These are phyloP conservation scores for Gadopsis marmoratus DNA, from an alignment of 2,797 vertebrate species.

Conservation along the genomic window DNA sequence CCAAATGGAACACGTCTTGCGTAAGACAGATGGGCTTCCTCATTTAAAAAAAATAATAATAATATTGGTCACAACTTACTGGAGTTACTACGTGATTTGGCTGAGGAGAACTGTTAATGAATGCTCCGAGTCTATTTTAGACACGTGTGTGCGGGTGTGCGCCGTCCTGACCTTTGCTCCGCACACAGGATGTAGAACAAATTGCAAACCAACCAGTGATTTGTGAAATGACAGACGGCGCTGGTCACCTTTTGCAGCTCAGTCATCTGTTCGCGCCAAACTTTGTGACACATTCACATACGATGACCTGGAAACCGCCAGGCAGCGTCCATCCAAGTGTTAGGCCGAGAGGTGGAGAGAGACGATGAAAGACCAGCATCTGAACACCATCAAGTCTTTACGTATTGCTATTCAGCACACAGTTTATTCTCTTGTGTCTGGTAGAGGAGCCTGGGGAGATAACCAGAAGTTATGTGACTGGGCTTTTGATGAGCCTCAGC, in stretches of 20 bases:
- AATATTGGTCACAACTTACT: conserved; percentile 27
- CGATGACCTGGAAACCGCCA: conserved; percentile 18
- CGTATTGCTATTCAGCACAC: conserved; percentile 64
- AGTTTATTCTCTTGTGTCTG: conserved; percentile 56
- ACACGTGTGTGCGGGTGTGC: background rate
- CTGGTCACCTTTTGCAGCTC: conserved; percentile 24
- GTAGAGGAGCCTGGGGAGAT: conserved; percentile 58
- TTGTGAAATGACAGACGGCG: conserved; percentile 15
- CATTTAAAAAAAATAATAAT: conserved; percentile 18
- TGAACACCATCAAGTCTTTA: conserved; percentile 61
- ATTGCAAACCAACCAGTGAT: background rate
- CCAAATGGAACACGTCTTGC: conserved; percentile 62
- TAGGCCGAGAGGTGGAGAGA: conserved; percentile 40
- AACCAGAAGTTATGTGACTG: conserved; percentile 64
- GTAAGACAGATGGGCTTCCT: conserved; percentile 70
- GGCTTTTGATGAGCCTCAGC: conserved; percentile 54
- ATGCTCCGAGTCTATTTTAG: background rate
- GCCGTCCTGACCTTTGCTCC: background rate
- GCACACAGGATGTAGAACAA: background rate
- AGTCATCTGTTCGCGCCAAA: conserved; percentile 24
- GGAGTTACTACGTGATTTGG: conserved; percentile 50
- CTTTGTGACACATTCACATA: background rate
- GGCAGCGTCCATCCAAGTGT: conserved; percentile 18
- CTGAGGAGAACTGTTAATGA: conserved; percentile 43
- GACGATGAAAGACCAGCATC: conserved; percentile 32